Base-by-base conservation (phyloP, 2,113 vertebrate genomes). In the Dissostichus mawsoni region DNA sequence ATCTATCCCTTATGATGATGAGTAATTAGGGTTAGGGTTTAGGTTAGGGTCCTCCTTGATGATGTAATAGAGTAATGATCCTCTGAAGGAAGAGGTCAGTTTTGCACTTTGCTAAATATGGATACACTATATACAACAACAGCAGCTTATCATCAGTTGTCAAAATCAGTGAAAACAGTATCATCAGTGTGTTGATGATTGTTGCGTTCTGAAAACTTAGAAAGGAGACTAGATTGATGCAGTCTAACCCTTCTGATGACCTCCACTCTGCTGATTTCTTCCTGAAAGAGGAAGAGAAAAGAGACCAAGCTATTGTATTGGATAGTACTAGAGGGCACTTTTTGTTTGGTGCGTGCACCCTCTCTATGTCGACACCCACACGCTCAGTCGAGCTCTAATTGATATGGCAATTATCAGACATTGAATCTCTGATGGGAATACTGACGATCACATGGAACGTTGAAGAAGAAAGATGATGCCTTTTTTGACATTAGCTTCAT, bases 401-500 rank as follows among this genome's bases (percentile, higher is more conserved):
- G 20, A 69, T 80, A 57, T n/a, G 10, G n/a, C 51, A 69, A 51
- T 83, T 76, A 78, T 62, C 41, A 71, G 64, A 69, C 23, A 69
- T 44, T 3, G 52, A 72, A 65, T 23, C 59, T 71, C 76, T 3
- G 18, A 18, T 57, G 71, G 59, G 50, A 80, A 75, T 74, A 64
- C 36, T 3, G 25, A 20, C 53, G 45, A 44, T 56, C 25, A 23
- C 44, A 17, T 11, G 50, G 73, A 84, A 72, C 57, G 64, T 53
- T 74, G 36, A 72, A 4, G 58, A 69, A 81, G 86, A 76, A 85
- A 90, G 23, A 66, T 66, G 65, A 91, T 45, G 53, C 86, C 72
- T 11, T 74, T 14, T 82, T 74, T 66, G 64, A 72, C 74, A 62
- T 79, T 58, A 74, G 13, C 63, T 71, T 69, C 51, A 85, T 79